Conservation (phyloP, 2,888 invertebrate species). For the Eupeodes latifasciatus region DNA sequence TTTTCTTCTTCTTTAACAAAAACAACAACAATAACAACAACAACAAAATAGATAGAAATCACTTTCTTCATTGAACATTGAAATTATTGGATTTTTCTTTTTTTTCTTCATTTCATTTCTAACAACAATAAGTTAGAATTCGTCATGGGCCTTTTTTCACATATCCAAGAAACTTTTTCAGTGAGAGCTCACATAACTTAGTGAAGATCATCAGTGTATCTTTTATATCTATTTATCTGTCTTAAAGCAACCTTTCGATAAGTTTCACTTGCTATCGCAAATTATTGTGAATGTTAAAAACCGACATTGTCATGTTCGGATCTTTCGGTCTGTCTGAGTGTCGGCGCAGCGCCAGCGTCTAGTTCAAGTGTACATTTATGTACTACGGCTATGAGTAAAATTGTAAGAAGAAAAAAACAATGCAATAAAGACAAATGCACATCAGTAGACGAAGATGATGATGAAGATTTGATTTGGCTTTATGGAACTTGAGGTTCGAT, state of each 20-base stretch:
- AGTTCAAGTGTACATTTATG: background rate
- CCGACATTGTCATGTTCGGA: conserved; percentile 54
- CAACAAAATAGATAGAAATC: conserved; percentile 56
- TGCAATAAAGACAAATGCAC: conserved; percentile 21
- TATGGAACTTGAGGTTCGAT: conserved; percentile 1
- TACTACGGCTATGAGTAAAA: background rate
- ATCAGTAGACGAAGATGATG: background rate
- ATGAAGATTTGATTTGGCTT: background rate
- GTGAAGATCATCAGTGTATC: background rate
- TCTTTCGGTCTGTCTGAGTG: background rate
- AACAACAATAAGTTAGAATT: conserved; percentile 24
- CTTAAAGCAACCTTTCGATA: conserved; percentile 55
- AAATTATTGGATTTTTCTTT: conserved; percentile 69
- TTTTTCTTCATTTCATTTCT: conserved; percentile 12
- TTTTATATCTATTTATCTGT: conserved; percentile 16
- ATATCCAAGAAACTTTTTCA: conserved; percentile 17
- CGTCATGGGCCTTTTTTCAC: conserved; percentile 18
- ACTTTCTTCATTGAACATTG: conserved; percentile 74
- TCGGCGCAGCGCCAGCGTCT: background rate
- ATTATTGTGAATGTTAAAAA: conserved; percentile 60
- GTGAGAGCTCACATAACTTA: conserved; percentile 16
- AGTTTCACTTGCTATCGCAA: conserved; percentile 70
- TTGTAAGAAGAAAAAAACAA: background rate
- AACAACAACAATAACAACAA: background rate
- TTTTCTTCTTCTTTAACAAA: conserved; percentile 24